These are phyloP conservation scores for Serrognathus titanus DNA, from an alignment of 2,888 invertebrate genomes.

Conservation along the genomic window DNA sequence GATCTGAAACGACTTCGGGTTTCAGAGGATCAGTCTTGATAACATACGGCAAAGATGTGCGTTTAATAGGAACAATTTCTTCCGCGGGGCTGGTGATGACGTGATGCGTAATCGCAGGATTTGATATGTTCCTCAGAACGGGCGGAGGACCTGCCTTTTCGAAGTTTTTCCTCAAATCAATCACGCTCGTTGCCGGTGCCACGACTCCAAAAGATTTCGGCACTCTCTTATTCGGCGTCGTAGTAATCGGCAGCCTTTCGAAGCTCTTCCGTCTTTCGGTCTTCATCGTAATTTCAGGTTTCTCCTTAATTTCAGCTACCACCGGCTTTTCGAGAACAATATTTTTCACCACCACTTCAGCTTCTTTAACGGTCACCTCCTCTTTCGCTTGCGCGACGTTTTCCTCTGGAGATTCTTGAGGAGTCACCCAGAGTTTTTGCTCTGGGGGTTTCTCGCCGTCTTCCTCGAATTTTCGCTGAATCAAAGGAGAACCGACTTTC, in stretches of 20 bases:
- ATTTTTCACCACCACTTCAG: neutral
- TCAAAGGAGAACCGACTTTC: slow-evolving; percentile 67
- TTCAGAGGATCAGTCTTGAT: neutral
- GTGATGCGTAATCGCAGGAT: neutral
- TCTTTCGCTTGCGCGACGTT: neutral
- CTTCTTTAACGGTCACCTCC: neutral
- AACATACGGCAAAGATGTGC: slow-evolving; percentile 14
- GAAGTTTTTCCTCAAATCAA: slow-evolving; percentile 58
- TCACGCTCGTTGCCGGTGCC: slow-evolving; percentile 45
- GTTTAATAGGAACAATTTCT: slow-evolving; percentile 13
- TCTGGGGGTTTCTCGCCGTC: slow-evolving; percentile 35
- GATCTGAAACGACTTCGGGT: neutral
- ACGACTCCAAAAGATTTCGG: slow-evolving; percentile 4
- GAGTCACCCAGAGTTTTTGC: neutral
- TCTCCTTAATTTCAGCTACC: neutral
- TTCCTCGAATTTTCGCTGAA: slow-evolving; percentile 69
- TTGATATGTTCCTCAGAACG: slow-evolving; percentile 4
- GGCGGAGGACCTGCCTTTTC: slow-evolving; percentile 42
- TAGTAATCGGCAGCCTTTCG: slow-evolving; percentile 37
- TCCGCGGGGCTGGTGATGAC: neutral
- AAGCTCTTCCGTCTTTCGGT: slow-evolving; percentile 58
- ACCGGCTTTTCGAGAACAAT: neutral
- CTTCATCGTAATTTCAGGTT: neutral
- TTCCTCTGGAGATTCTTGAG: too few relatives aligned
- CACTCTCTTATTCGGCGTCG: too few relatives aligned